phyloP scores from a whole-genome alignment of 2,113 vertebrate species.

The Arothron firmamentum region DNA sequence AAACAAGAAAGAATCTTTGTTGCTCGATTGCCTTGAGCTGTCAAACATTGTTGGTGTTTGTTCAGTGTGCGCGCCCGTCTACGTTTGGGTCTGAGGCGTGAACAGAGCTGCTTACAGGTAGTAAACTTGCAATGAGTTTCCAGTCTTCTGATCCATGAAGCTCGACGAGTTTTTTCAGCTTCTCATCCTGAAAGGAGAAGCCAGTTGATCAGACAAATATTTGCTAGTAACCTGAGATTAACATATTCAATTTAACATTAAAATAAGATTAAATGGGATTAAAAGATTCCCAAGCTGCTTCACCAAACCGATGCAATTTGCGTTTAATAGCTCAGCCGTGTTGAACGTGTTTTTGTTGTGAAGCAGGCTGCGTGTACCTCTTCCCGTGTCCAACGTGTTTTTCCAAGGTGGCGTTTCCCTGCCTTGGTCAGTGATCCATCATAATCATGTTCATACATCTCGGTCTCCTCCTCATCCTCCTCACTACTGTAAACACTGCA shows the following conservation, averaged over 20 bases:
- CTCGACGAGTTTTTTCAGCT: constrained; percentile 95
- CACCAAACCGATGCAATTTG: constrained; percentile 1
- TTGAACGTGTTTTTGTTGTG: not conserved
- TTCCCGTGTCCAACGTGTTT: constrained; percentile 97
- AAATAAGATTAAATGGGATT: constrained; percentile 6
- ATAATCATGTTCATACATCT: constrained; percentile 96
- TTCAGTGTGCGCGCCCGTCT: too few relatives aligned
- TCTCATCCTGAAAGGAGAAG: constrained; percentile 85
- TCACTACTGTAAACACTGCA: constrained; percentile 96
- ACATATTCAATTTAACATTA: not conserved
- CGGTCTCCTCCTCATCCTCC: constrained; percentile 94
- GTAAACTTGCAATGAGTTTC: constrained; percentile 95
- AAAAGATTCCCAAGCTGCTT: not conserved
- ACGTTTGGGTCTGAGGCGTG: not conserved
- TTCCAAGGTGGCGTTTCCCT: constrained; percentile 93
- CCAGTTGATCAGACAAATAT: constrained; percentile 10
- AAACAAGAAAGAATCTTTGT: not conserved
- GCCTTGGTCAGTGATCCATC: constrained; percentile 88
- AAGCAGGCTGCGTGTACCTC: constrained; percentile 76
- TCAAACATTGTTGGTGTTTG: too few relatives aligned
- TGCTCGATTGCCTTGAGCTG: not conserved
- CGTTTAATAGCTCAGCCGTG: not conserved
- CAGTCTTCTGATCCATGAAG: constrained; percentile 96
- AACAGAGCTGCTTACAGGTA: constrained; percentile 82
- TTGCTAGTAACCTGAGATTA: not conserved